Base-by-base conservation (phyloP, 1,140 invertebrate genomes). In the Drosophila watanabei region DNA sequence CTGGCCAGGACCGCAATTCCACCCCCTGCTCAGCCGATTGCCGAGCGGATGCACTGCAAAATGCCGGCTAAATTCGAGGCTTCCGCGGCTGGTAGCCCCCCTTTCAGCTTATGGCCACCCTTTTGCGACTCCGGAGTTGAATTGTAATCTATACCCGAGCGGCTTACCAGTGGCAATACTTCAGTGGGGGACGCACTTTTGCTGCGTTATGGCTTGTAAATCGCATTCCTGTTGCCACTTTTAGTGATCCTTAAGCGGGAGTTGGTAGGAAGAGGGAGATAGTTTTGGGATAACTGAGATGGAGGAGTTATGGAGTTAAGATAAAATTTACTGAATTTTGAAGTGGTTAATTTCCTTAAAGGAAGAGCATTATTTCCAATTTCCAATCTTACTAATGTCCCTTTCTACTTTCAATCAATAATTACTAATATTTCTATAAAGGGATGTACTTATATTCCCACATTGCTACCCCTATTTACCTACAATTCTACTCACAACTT, bases 61-160 rank as follows among this genome's bases (percentile, higher is more conserved):
- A 92, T 82, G 83, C 91, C 91, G 91, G 91, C 79, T 92, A 90
- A 92, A 91, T 85, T 87, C 85, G 79, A 88, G 77, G 82, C 76
- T 81, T 91, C 87, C 87, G 82, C 70, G 77, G 63, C 39, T 75
- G 3, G 14, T 11, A 20, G 24, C 24, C 37, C 46, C 35, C 30
- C 20, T 28, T 37, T 18, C 5, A 20, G 28, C 35, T 8, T 9
- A 18, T 18, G 30, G 16, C 9, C 32, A n/a, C n/a, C 45, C 9
- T 16, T 32, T 18, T 11, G n/a, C 13, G 13, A n/a, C n/a, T n/a
- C n/a, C n/a, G n/a, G n/a, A 59, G 39, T 30, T 71, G 30, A 35
- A 72, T 72, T 71, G 69, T 61, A 75, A 75, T 75, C 69, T 48
- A 52, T 60, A 75, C 37, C 37, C 37, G 45, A 51, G 68, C 46